Evolutionary conservation across 2,797 vertebrate species (phyloP).

Genomic region (Arnoldichthys spilopterus): DNA sequence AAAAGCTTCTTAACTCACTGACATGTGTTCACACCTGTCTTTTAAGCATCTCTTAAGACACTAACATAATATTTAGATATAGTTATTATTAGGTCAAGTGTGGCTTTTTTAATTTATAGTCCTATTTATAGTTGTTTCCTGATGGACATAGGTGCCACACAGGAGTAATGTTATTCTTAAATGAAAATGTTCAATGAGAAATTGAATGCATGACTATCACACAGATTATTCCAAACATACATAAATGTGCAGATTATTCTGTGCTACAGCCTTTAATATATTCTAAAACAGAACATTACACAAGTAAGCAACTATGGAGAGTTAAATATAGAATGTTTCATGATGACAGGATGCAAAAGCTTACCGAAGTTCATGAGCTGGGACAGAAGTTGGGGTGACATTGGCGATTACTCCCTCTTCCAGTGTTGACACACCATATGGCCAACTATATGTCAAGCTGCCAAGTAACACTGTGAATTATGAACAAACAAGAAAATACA

Average conservation of each 20-base stretch:
- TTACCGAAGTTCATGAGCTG: neutral
- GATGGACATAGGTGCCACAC: too few species aligned
- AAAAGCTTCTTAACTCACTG: too few species aligned
- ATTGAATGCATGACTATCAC: neutral
- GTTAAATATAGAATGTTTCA: conserved; percentile 7
- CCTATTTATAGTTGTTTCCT: too few species aligned
- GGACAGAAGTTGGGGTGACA: conserved; percentile 12
- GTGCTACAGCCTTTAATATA: neutral
- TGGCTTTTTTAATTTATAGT: too few species aligned
- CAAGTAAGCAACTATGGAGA: neutral
- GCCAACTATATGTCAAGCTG: neutral
- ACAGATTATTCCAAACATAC: neutral
- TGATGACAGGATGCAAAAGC: neutral
- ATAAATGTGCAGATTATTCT: neutral
- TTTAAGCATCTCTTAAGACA: neutral
- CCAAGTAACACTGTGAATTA: conserved; percentile 1
- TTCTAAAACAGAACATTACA: neutral
- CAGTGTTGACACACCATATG: conserved; percentile 39
- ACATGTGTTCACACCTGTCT: neutral
- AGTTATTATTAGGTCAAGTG: too few species aligned
- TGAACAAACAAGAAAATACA: neutral
- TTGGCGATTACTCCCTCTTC: conserved; percentile 8
- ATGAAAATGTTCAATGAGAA: neutral
- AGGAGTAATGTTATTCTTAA: neutral
- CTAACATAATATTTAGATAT: too few species aligned